These are phyloP conservation scores for Austrolebias charrua DNA, from an alignment of 2,797 vertebrate species.

Conservation along the genomic window DNA sequence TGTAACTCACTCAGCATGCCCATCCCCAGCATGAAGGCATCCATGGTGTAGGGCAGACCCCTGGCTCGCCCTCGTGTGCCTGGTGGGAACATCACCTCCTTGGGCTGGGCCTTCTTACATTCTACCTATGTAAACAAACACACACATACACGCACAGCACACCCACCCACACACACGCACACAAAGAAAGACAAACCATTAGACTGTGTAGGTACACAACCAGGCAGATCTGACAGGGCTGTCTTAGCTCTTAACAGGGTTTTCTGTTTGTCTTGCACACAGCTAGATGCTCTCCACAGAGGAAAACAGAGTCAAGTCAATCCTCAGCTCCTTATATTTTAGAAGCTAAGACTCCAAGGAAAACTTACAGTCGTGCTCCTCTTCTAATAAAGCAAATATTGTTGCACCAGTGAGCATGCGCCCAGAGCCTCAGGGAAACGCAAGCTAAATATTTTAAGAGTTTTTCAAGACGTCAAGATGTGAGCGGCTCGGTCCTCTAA, in stretches of 20 bases:
- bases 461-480: slow-evolving; percentile 62
- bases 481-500: slow-evolving; percentile 54
- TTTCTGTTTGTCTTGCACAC: slow-evolving; percentile 73
- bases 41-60: slow-evolving; percentile 95
- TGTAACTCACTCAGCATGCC: slow-evolving; percentile 94
- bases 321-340: slow-evolving; percentile 65
- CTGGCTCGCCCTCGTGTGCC: slow-evolving; percentile 93
- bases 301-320: slow-evolving; percentile 62
- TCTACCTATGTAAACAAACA: slow-evolving; percentile 88
- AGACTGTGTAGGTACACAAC: slow-evolving; percentile 63
- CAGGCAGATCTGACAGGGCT: slow-evolving; percentile 73
- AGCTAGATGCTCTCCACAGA: slow-evolving; percentile 65
- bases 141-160: slow-evolving; percentile 39
- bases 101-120: slow-evolving; percentile 99
- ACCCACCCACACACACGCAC: slow-evolving; percentile 44
- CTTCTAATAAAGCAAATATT: slow-evolving; percentile 75
- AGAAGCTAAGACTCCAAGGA: slow-evolving; percentile 64
- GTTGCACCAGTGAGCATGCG: slow-evolving; percentile 73
- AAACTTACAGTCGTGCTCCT: slow-evolving; percentile 74
- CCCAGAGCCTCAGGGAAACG: slow-evolving; percentile 69
- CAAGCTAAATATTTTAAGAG: slow-evolving; percentile 72
- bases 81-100: slow-evolving; percentile 98
- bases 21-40: slow-evolving; percentile 97
- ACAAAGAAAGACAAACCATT: slow-evolving; percentile 58
- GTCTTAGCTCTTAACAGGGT: slow-evolving; percentile 69